These are phyloP conservation scores for Stenichneumon culpator DNA, from an alignment of 2,888 invertebrate species.

Conservation along the genomic window DNA sequence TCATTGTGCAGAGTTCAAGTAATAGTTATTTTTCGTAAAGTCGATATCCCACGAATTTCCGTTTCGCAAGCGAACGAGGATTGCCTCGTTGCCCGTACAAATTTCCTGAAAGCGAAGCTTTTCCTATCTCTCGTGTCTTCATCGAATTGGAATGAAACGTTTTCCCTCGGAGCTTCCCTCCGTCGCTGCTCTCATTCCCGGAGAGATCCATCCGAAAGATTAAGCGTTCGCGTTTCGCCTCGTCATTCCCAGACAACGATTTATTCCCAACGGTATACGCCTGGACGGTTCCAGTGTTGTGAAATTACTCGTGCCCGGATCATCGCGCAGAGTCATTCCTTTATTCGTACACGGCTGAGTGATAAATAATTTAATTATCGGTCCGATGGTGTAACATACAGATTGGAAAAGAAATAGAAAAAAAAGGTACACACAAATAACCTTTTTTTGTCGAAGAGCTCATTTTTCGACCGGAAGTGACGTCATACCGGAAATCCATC, in stretches of 20 bases:
- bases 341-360: not conserved
- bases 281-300: not conserved
- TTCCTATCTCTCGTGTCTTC: constrained; percentile 22
- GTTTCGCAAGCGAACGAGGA: constrained; percentile 15
- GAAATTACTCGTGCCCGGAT: constrained; percentile 4
- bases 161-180: constrained; percentile 19
- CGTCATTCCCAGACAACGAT: constrained; percentile 44
- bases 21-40: not conserved
- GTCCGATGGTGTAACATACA: not conserved
- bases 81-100: constrained; percentile 23
- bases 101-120: constrained; percentile 4
- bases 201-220: constrained; percentile 44
- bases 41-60: not conserved
- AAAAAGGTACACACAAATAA: not conserved
- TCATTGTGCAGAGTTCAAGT: not conserved
- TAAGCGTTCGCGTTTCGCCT: constrained; percentile 37
- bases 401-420: not conserved
- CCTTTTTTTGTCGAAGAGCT: not conserved
- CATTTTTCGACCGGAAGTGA: not conserved
- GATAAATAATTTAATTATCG: constrained; percentile 8
- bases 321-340: not conserved
- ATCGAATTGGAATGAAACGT: constrained; percentile 48
- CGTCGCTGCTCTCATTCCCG: constrained; percentile 13
- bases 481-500: not conserved
- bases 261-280: constrained; percentile 8